These are phyloP conservation scores for Eolophus roseicapilla DNA, from an alignment of 2,113 vertebrate species.

Conservation along the genomic window DNA sequence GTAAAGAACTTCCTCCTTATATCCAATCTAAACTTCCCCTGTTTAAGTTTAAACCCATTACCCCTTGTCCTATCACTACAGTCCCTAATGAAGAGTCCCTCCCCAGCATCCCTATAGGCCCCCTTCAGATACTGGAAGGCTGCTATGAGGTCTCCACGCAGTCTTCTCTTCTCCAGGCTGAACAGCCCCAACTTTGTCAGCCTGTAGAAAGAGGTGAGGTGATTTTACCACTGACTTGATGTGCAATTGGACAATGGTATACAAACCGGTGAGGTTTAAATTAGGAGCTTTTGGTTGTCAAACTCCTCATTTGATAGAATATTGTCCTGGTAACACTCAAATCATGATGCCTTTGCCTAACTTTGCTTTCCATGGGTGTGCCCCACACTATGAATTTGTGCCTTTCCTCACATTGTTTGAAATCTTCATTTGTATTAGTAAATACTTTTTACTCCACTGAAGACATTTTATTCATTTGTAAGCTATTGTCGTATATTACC, in stretches of 20 bases:
- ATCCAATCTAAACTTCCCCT: too few relatives aligned
- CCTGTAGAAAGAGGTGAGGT: not conserved
- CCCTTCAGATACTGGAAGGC: not conserved
- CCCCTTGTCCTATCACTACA: too few relatives aligned
- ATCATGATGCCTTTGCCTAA: not conserved
- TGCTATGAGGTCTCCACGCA: not conserved
- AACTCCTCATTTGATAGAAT: not conserved
- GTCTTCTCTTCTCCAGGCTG: not conserved
- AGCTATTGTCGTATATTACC: fast-evolving
- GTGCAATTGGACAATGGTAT: not conserved
- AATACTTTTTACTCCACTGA: not conserved
- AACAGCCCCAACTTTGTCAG: not conserved
- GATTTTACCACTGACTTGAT: not conserved
- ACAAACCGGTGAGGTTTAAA: not conserved
- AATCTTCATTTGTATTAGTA: not conserved
- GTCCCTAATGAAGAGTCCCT: too few relatives aligned
- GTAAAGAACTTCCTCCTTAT: not conserved
- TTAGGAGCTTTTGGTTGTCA: not conserved
- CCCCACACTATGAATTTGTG: not conserved
- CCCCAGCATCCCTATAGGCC: not conserved
- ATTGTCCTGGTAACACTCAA: not conserved
- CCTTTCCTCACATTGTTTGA: not conserved
- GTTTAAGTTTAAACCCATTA: too few relatives aligned
- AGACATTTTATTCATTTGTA: not conserved
- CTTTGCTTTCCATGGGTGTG: not conserved